A percentile compares a stretch with the other conserved stretches of the same genome.
Evolutionary conservation across 2,888 invertebrate genomes (phyloP).

Genomic region (Platycheirus rosarum): DNA sequence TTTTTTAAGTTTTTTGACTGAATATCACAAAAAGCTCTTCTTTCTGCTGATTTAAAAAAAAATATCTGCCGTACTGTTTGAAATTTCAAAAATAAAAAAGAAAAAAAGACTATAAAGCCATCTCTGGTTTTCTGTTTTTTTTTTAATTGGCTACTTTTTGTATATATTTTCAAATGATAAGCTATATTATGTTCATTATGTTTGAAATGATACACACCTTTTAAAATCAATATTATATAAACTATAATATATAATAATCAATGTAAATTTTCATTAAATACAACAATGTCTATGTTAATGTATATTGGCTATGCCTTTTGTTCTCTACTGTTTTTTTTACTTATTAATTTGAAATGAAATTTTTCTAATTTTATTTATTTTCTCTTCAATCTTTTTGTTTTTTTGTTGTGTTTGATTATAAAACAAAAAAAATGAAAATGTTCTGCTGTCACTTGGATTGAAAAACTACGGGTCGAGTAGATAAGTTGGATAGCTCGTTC

Average conservation of each 20-base stretch:
- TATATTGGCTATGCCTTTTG: conserved; percentile 68
- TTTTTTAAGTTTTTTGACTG: conserved; percentile 44
- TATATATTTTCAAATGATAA: conserved; percentile 62
- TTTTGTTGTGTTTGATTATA: conserved; percentile 12
- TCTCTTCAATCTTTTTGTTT: conserved; percentile 70
- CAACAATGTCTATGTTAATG: conserved; percentile 58
- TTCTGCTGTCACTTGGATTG: conserved; percentile 40
- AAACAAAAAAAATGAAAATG: conserved; percentile 4
- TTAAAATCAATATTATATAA: conserved; percentile 21
- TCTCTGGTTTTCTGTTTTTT: conserved; percentile 40
- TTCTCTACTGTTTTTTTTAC: conserved; percentile 43
- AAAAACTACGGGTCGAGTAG: conserved; percentile 85
- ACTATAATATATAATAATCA: conserved; percentile 31
- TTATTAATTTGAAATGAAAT: neutral
- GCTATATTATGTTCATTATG: conserved; percentile 70
- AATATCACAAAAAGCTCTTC: conserved; percentile 73
- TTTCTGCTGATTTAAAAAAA: conserved; percentile 67
- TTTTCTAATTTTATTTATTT: conserved; percentile 65
- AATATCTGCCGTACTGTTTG: conserved; percentile 49
- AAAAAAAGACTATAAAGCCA: conserved; percentile 33
- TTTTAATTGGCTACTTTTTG: conserved; percentile 68
- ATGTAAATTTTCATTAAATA: conserved; percentile 56
- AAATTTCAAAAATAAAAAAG: conserved; percentile 35
- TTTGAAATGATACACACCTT: conserved; percentile 70
- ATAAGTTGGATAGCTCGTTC: conserved; percentile 98